A percentile compares a stretch with the other conserved stretches of the same genome.
Conservation (phyloP, 2,888 invertebrate species). For the Incurvaria masculella region DNA sequence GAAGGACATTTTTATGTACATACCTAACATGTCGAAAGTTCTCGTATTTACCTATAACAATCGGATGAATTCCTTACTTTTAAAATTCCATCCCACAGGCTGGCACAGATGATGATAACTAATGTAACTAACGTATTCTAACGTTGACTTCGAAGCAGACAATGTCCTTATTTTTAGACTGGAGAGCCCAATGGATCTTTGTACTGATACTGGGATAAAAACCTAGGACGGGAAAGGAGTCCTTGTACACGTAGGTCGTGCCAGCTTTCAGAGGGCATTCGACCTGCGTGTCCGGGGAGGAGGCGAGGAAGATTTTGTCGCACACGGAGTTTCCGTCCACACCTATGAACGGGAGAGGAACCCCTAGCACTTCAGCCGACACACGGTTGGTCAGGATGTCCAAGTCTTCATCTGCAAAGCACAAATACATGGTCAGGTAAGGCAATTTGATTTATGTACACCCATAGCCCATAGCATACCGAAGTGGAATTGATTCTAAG, state of each 20-base stretch:
- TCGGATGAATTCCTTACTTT: no score
- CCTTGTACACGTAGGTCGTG: slow-evolving; percentile 66
- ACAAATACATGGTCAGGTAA: no score
- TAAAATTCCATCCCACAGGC: no score
- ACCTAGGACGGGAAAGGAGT: slow-evolving; percentile 51
- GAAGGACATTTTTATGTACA: no score
- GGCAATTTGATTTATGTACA: no score
- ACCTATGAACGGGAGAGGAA: slow-evolving; percentile 71
- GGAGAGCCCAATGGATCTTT: slow-evolving; percentile 65
- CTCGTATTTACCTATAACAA: no score
- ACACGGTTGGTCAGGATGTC: slow-evolving; percentile 57
- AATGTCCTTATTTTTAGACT: slow-evolving; percentile 37
- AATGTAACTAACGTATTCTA: slow-evolving; percentile 55
- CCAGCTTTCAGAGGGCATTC: slow-evolving; percentile 68
- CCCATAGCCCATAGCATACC: no score
- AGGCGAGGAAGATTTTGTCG: slow-evolving; percentile 52
- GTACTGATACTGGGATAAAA: slow-evolving; percentile 51
- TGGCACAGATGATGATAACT: no score
- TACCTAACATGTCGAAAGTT: no score
- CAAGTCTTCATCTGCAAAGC: slow-evolving; percentile 52
- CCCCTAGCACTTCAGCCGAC: slow-evolving; percentile 57
- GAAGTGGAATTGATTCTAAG: no score
- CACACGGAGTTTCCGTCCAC: slow-evolving; percentile 71
- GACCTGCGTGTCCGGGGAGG: slow-evolving; percentile 54
- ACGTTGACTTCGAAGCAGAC: slow-evolving; percentile 68